Conservation (phyloP, 1,140 invertebrate genomes). For the Lasaia peninsularis region DNA sequence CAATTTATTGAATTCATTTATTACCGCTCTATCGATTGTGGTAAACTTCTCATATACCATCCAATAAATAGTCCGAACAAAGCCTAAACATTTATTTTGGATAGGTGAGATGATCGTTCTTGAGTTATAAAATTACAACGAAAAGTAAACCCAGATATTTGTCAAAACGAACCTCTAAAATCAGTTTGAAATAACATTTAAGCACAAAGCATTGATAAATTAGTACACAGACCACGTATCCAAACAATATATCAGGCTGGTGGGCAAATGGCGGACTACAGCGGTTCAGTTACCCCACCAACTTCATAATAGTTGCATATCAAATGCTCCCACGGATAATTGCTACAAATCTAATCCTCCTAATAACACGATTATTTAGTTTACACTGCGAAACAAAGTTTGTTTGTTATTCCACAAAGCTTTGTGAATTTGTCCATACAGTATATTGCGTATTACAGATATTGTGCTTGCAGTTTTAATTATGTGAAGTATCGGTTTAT, state of each 20-base stretch:
- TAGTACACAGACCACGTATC: not conserved
- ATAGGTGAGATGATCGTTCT: no score
- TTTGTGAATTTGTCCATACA: not conserved
- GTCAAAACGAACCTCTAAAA: not conserved
- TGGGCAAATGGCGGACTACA: not conserved
- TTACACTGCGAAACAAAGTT: slow-evolving; percentile 13
- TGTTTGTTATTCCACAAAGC: slow-evolving; percentile 6
- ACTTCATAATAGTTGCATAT: slow-evolving; percentile 21
- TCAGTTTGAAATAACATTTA: not conserved
- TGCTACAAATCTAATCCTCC: slow-evolving; percentile 24
- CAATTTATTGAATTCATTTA: no score
- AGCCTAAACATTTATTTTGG: no score
- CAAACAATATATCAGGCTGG: slow-evolving; percentile 10
- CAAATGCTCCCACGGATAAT: slow-evolving; percentile 21
- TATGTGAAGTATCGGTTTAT: no score
- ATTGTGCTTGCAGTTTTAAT: no score
- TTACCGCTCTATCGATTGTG: no score
- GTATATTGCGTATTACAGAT: no score
- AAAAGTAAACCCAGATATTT: no score
- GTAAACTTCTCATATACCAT: no score
- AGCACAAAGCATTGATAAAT: not conserved
- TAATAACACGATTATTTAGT: slow-evolving; percentile 37
- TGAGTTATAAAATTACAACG: no score
- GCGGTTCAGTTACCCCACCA: slow-evolving; percentile 8
- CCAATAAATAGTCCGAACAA: no score